Conservation (phyloP, 1,140 invertebrate genomes). For the Cherax destructor region DNA sequence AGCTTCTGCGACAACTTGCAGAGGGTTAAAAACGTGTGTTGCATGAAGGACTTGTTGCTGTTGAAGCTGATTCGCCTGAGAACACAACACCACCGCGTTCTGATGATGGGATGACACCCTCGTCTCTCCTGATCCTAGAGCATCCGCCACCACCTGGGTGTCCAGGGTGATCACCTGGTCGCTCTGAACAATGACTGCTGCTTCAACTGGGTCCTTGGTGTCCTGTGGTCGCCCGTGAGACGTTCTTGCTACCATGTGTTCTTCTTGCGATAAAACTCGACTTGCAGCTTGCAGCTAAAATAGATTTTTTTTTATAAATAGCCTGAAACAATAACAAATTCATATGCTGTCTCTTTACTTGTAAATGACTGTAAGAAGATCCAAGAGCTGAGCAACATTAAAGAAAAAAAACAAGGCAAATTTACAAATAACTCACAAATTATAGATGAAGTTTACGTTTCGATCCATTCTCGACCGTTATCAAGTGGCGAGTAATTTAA, state of each 20-base stretch:
- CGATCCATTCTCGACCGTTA: too few relatives aligned
- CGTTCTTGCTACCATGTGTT: background rate
- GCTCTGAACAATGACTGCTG: conserved; percentile 27
- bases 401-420: too few relatives aligned
- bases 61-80: background rate
- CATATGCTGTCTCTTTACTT: too few relatives aligned
- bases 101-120: background rate
- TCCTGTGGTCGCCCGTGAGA: background rate
- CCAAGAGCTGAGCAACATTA: too few relatives aligned
- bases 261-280: background rate
- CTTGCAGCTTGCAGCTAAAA: conserved; percentile 1
- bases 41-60: conserved; percentile 36
- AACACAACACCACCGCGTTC: conserved; percentile 29
- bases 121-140: conserved; percentile 21
- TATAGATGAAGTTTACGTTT: too few relatives aligned
- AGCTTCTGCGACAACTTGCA: conserved; percentile 54
- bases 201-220: conserved; percentile 3
- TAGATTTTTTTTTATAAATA: background rate
- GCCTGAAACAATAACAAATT: too few relatives aligned
- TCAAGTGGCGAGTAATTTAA: too few relatives aligned
- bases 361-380: too few relatives aligned
- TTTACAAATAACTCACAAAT: too few relatives aligned
- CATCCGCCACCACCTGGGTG: conserved; percentile 35
- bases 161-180: conserved; percentile 45
- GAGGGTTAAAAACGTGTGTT: conserved; percentile 43